These are phyloP conservation scores for Salvelinus namaycush DNA, from an alignment of 2,113 vertebrate species.

Conservation along the genomic window DNA sequence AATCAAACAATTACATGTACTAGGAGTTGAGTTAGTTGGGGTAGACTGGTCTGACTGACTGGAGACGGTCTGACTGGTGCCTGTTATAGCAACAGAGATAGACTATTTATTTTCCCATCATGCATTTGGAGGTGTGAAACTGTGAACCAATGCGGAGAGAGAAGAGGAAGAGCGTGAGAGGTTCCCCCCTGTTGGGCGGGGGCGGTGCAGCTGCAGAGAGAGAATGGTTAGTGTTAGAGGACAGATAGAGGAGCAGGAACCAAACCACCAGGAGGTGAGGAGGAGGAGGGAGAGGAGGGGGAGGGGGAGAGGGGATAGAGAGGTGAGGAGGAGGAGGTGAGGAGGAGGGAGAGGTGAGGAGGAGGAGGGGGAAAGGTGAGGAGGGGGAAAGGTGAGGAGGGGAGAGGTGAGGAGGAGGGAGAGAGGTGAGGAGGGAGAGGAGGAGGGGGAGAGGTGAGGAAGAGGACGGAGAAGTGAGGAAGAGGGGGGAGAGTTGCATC, in stretches of 20 bases:
- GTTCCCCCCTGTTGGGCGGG: conserved; percentile 23
- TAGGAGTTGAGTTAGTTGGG: not conserved
- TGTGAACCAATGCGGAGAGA: conserved; percentile 71
- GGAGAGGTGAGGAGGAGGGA: no score
- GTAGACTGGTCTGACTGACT: conserved; percentile 21
- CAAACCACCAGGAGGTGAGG: conserved; percentile 22
- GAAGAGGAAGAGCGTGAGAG: conserved; percentile 55
- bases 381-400: conserved; percentile 61
- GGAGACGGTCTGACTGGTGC: conserved; percentile 56
- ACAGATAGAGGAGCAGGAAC: conserved; percentile 52
- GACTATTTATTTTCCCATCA: conserved; percentile 68
- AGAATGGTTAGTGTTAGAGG: conserved; percentile 58
- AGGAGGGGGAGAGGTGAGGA: conserved; percentile 73
- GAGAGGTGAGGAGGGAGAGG: conserved; percentile 20
- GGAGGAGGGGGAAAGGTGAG: conserved; percentile 56
- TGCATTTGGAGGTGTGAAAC: conserved; percentile 72
- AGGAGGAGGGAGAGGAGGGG: conserved; percentile 34
- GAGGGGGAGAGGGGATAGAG: conserved; percentile 58
- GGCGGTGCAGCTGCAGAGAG: conserved; percentile 69
- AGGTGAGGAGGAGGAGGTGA: conserved; percentile 71
- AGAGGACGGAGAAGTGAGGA: conserved; percentile 59
- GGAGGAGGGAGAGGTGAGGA: conserved; percentile 52
- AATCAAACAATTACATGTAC: no score
- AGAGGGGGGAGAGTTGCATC: conserved; percentile 74
- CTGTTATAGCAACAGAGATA: conserved; percentile 43